Evolutionary conservation across 2,797 vertebrate species (phyloP).

Genomic region (Zenarchopterus dispar): DNA sequence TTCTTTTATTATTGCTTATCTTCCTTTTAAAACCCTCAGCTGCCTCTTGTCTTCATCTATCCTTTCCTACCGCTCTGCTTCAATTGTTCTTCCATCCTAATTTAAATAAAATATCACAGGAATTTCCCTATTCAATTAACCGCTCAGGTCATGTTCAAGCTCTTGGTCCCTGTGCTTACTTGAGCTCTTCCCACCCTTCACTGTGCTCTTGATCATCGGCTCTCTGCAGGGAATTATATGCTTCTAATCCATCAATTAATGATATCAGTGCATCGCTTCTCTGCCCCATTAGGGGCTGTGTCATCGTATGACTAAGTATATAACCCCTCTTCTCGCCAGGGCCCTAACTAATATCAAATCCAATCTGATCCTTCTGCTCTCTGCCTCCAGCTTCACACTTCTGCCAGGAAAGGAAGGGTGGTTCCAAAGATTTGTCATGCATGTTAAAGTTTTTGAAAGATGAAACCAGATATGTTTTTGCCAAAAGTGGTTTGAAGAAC

Average conservation of each 20-base stretch:
- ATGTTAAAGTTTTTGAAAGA: conserved; percentile 23
- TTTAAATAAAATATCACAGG: conserved; percentile 69
- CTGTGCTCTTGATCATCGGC: conserved; percentile 65
- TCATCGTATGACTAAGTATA: conserved; percentile 74
- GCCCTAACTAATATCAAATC: conserved; percentile 63
- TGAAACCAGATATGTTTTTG: conserved; percentile 4
- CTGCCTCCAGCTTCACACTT: conserved; percentile 29
- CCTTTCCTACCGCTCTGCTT: conserved; percentile 8
- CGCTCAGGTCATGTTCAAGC: conserved; percentile 68
- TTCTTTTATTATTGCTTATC: too few relatives aligned
- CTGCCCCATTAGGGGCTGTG: conserved; percentile 73
- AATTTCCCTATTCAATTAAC: conserved; percentile 72
- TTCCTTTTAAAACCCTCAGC: conserved; percentile 19
- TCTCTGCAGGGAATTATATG: conserved; percentile 70
- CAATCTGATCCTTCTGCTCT: conserved; percentile 49
- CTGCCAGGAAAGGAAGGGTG: background rate
- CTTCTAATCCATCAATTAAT: conserved; percentile 84
- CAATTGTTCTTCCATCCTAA: conserved; percentile 48
- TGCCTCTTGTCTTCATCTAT: conserved; percentile 10
- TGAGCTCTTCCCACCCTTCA: conserved; percentile 38
- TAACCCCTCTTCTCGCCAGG: conserved; percentile 57
- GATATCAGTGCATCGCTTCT: conserved; percentile 77
- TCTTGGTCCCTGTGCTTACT: conserved; percentile 49
- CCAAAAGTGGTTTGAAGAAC: conserved; percentile 19
- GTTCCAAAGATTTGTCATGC: conserved; percentile 22